Evolutionary conservation across 2,113 vertebrate species (phyloP), one percentile per base, ranked within the genome.

Genomic region (Anarhynchus alexandrinus): DNA sequence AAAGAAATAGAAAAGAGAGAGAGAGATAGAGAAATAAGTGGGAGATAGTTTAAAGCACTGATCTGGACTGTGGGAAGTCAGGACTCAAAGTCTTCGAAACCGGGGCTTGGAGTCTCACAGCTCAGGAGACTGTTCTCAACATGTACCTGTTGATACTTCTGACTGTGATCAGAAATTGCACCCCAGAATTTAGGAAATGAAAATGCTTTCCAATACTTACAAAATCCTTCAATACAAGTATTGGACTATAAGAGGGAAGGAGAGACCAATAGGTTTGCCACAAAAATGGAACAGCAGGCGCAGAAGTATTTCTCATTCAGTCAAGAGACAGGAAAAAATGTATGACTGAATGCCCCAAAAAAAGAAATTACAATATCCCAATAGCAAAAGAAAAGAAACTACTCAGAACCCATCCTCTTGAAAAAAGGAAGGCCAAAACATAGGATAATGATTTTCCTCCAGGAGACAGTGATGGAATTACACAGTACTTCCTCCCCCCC

Each of bases 401-500:
- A 78, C 36, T 18, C 45, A 27, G 18, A 93, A 55, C 23, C 4
- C 52, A 58, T 25, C 9, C 18, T 57, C 34, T 62, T 62, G 32
- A 40, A 77, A 57, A 76, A 77, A 57, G 22, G 18, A 26, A 29
- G 13, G 34, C 20, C 29, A 29, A 51, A 80, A 52, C 40, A 34
- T 22, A 49, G 26, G 22, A 67, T 29, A 42, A 64, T n/a, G 10
- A 49, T 38, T 65, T 90, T 80, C 42, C 11, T 38, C 13, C 54
- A 54, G 23, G 23, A 62, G 23, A 25, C 0, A 70, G 15, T 25
- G 40, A 49, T 45, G 29, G 11, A 34, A 47, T 58, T 45, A 40
- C 9, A 32, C 15, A n/a, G n/a, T 27, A n/a, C 4, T 49, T 3
- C 2, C 5, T 11, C 4, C 27, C 23, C 6, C 5, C 9, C 4